Percentiles rank a stretch among this genome's conserved stretches.
Conservation (phyloP, 1,140 invertebrate species). For the Coenobita brevimanus region DNA sequence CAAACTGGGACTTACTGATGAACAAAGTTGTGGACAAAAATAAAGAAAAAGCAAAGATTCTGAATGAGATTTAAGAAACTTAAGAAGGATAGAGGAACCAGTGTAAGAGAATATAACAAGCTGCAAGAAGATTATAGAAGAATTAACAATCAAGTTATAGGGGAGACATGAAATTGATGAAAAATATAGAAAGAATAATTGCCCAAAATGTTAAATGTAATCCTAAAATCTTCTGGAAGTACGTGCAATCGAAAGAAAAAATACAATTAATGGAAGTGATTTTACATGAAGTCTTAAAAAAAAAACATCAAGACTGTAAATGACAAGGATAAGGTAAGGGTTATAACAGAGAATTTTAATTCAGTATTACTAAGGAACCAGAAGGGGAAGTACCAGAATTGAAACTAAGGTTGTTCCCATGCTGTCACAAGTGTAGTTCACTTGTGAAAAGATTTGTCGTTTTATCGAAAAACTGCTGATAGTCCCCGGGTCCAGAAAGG, state of each 20-base stretch:
- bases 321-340: slow-evolving; percentile 23
- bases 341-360: neutral
- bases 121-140: slow-evolving; percentile 9
- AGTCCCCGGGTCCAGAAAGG: neutral
- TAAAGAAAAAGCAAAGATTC: slow-evolving; percentile 22
- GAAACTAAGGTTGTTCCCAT: neutral
- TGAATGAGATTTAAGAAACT: neutral
- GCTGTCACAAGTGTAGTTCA: neutral
- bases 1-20: neutral
- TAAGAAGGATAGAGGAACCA: neutral
- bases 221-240: slow-evolving; percentile 18
- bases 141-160: slow-evolving; percentile 18
- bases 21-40: slow-evolving; percentile 3
- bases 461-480: slow-evolving; percentile 11
- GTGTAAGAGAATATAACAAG: neutral
- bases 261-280: slow-evolving; percentile 1
- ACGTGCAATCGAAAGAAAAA: slow-evolving; percentile 15
- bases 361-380: slow-evolving; percentile 17
- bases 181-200: no score
- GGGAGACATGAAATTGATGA: neutral
- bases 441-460: neutral
- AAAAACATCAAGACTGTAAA: slow-evolving; percentile 16
- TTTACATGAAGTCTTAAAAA: slow-evolving; percentile 8
- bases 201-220: neutral
- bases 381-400: neutral